These are phyloP conservation scores for Leptinotarsa juncta DNA, from an alignment of 2,888 invertebrate genomes.

Conservation along the genomic window DNA sequence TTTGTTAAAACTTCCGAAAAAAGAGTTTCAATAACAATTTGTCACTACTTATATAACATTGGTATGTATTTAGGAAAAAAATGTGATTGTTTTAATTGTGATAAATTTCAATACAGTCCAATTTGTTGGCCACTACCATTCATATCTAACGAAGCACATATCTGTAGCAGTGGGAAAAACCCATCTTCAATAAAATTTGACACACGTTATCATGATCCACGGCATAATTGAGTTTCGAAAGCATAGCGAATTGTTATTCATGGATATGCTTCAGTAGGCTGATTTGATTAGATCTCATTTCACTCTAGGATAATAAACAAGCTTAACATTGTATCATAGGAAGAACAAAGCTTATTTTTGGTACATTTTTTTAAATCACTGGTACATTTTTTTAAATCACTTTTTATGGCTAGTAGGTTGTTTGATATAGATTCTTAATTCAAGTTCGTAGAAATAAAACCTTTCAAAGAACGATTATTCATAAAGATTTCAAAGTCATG, in stretches of 20 bases:
- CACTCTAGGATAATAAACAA: neutral
- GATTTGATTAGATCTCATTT: conserved; percentile 17
- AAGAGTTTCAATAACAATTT: too few relatives aligned
- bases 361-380: neutral
- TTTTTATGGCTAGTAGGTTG: too few relatives aligned
- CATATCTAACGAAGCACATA: conserved; percentile 55
- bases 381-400: neutral
- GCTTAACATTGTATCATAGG: neutral
- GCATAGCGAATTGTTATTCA: conserved; percentile 44
- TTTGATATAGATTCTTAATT: neutral
- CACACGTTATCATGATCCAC: neutral
- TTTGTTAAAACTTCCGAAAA: too few relatives aligned
- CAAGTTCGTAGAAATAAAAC: neutral
- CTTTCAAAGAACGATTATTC: too few relatives aligned
- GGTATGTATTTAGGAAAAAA: too few relatives aligned
- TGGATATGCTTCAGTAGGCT: conserved; percentile 32
- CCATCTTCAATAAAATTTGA: conserved; percentile 10
- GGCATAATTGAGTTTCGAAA: conserved; percentile 28
- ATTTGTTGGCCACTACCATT: conserved; percentile 63
- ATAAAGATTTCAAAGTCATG: too few relatives aligned
- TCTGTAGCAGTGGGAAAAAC: conserved; percentile 52
- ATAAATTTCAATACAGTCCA: conserved; percentile 65
- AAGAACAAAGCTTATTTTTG: neutral
- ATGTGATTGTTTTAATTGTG: conserved; percentile 36
- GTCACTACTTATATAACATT: too few relatives aligned